A percentile compares a stretch with the other conserved stretches of the same genome.
Conservation (phyloP, 2,113 vertebrate species). For the Pterocles orientalis region DNA sequence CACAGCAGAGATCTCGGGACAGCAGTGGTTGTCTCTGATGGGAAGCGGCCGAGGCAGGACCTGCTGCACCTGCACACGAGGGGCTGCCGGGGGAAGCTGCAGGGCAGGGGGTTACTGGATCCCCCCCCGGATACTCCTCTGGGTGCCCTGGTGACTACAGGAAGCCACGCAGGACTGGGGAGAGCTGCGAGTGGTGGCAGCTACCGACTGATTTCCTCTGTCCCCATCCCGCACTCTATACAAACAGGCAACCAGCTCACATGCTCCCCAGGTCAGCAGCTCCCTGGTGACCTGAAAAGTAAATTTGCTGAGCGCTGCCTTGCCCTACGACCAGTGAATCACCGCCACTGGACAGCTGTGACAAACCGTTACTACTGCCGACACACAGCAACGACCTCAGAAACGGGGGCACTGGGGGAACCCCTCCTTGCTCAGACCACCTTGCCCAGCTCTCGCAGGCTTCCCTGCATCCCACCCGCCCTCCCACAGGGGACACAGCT, state of each 20-base stretch:
- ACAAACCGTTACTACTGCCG: accelerated
- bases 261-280: not conserved
- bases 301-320: not conserved
- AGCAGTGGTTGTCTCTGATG: not conserved
- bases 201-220: not conserved
- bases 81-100: not conserved
- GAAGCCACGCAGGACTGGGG: too few species aligned
- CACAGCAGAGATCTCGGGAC: not conserved
- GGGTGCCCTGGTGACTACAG: too few species aligned
- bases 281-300: not conserved
- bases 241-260: not conserved
- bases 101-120: not conserved
- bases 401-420: not conserved
- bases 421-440: not conserved
- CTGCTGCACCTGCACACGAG: not conserved
- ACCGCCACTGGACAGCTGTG: accelerated
- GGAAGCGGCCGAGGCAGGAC: not conserved
- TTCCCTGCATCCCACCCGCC: not conserved
- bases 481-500: not conserved
- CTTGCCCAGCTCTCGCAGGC: not conserved
- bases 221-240: not conserved
- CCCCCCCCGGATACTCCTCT: too few species aligned
- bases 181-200: not conserved
- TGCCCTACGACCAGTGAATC: accelerated
- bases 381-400: not conserved